phyloP scores from a whole-genome alignment of 2,797 vertebrate genomes.

The Discoglossus pictus region DNA sequence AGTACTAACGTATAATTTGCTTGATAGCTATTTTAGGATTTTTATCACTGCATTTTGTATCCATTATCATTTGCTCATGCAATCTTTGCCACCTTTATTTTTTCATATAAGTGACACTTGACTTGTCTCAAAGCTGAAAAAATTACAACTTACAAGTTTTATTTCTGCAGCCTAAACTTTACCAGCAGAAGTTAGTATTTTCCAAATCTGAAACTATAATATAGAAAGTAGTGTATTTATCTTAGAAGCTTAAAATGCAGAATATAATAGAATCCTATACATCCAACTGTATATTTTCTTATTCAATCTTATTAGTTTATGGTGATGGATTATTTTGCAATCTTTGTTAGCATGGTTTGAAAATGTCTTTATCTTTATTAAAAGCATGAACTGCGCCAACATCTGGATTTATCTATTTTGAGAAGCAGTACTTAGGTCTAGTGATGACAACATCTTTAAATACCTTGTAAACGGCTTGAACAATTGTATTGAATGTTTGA shows the following conservation, averaged over 20 bases:
- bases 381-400: constrained; percentile 11
- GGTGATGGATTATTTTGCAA: neutral
- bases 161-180: constrained; percentile 3
- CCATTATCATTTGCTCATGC: constrained; percentile 36
- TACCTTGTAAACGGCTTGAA: constrained; percentile 18
- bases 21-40: constrained; percentile 33
- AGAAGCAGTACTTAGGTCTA: constrained; percentile 1
- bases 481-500: too few species aligned
- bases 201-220: neutral
- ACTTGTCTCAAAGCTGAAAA: constrained; percentile 3
- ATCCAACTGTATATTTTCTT: neutral
- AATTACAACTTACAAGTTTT: constrained; percentile 24
- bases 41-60: constrained; percentile 35
- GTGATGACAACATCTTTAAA: constrained; percentile 14
- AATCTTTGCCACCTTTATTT: constrained; percentile 11
- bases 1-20: constrained; percentile 11
- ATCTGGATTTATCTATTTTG: constrained; percentile 11
- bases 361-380: constrained; percentile 18
- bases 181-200: neutral
- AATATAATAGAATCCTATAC: too few species aligned
- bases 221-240: too few species aligned
- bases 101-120: constrained; percentile 25
- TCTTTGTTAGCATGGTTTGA: constrained; percentile 13
- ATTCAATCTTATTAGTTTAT: constrained; percentile 11
- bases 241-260: neutral